These are phyloP conservation scores for Drosophila jambulina DNA, from an alignment of 1,140 invertebrate species.

Conservation along the genomic window DNA sequence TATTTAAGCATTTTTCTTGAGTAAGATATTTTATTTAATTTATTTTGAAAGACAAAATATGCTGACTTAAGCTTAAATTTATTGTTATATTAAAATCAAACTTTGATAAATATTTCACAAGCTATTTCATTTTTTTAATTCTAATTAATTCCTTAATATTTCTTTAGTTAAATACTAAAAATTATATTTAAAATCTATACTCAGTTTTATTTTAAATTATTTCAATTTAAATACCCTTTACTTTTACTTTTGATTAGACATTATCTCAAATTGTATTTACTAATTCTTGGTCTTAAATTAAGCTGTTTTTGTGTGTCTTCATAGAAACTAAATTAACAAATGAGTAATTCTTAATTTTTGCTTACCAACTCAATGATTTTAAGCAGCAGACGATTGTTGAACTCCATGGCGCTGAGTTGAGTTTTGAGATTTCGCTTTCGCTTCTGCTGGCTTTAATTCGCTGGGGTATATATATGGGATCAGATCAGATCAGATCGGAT, in stretches of 20 bases:
- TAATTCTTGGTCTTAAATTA: not conserved
- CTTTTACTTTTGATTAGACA: not conserved
- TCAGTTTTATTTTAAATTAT: not conserved
- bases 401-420: slow-evolving; percentile 63
- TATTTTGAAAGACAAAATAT: not conserved
- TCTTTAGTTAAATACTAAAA: too few relatives aligned
- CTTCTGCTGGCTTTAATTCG: not conserved
- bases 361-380: slow-evolving; percentile 84
- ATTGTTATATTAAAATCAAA: not conserved
- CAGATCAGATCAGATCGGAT: not conserved
- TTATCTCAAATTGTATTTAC: not conserved
- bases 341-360: not conserved
- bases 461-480: slow-evolving; percentile 1
- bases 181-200: not conserved
- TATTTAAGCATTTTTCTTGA: not conserved
- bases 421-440: slow-evolving; percentile 29
- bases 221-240: not conserved
- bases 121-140: not conserved
- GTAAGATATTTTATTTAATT: not conserved
- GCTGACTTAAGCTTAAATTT: not conserved
- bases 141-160: not conserved
- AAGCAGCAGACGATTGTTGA: slow-evolving; percentile 80
- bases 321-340: not conserved
- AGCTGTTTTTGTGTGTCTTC: too few relatives aligned
- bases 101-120: not conserved